Evolutionary conservation across 1,140 invertebrate species (phyloP), one percentile per base, ranked within the genome.

Genomic region (Oryzaephilus surinamensis): DNA sequence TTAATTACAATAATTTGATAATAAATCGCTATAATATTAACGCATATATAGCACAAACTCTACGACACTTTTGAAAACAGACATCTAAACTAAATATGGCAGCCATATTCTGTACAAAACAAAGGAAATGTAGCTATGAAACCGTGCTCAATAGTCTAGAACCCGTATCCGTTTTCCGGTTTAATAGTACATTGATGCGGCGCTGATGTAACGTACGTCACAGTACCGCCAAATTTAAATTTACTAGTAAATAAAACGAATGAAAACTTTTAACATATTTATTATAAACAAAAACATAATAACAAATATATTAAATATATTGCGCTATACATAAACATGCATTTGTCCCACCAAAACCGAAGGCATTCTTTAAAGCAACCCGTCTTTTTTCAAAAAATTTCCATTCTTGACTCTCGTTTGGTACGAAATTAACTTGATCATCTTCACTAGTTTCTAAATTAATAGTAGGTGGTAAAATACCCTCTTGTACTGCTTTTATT

Each of bases 271-370:
- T 37, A 6, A n/a, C n/a, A n/a, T n/a, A n/a, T n/a, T n/a, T n/a
- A n/a, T n/a, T n/a, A n/a, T n/a, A n/a, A n/a, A n/a, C n/a, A n/a
- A n/a, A n/a, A n/a, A n/a, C n/a, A n/a, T n/a, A n/a, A n/a, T n/a
- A n/a, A n/a, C n/a, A n/a, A n/a, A n/a, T n/a, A n/a, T n/a, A n/a
- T n/a, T n/a, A n/a, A n/a, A n/a, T n/a, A n/a, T 58, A 73, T 43
- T 72, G 56, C 6, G 63, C 65, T 38, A 89, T 73, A 66, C 89
- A 92, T 7, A 99, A 63, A 46, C 80, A 81, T 19, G 90, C 90
- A 74, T 98, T 98, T 12, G 94, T 97, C 19, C 95, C 96, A 36
- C 95, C 95, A 77, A 99, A 99, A 4, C 95, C 96, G 76, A 98
- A 98, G 8, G 94, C 93, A 69, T 99, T 99, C 65, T 93, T 96